Evolutionary conservation across 2,113 vertebrate species (phyloP).

Genomic region (Tricholaema leucomelas): DNA sequence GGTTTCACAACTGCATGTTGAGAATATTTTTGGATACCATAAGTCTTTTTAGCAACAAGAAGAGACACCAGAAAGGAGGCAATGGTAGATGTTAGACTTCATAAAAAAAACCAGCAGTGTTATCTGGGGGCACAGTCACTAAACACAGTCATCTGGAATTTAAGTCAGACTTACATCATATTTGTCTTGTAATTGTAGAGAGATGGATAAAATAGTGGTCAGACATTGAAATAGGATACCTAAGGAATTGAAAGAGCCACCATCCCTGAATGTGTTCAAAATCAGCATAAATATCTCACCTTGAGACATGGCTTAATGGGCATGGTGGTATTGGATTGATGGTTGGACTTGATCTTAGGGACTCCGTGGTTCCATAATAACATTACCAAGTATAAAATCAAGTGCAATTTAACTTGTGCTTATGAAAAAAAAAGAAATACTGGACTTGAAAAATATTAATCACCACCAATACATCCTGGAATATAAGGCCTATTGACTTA

Average conservation of each 20-base stretch:
- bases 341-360: too few species aligned
- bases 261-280: too few species aligned
- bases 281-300: too few species aligned
- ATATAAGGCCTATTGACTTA: not conserved
- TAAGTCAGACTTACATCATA: not conserved
- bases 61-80: not conserved
- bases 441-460: not conserved
- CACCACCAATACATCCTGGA: not conserved
- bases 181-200: accelerated
- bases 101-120: not conserved
- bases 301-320: too few species aligned
- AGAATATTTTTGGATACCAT: not conserved
- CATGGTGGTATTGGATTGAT: too few species aligned
- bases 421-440: not conserved
- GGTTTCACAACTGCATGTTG: not conserved
- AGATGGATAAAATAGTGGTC: too few species aligned
- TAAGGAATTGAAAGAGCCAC: too few species aligned
- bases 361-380: not conserved
- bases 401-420: not conserved
- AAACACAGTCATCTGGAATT: not conserved
- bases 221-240: too few species aligned
- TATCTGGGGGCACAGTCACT: not conserved
- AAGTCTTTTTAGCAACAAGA: not conserved
- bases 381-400: not conserved
- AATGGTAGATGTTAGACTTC: not conserved